Percentiles rank a stretch among this genome's conserved stretches.
These are phyloP conservation scores for Drosophila dunni DNA, from an alignment of 1,140 invertebrate species.

Conservation along the genomic window DNA sequence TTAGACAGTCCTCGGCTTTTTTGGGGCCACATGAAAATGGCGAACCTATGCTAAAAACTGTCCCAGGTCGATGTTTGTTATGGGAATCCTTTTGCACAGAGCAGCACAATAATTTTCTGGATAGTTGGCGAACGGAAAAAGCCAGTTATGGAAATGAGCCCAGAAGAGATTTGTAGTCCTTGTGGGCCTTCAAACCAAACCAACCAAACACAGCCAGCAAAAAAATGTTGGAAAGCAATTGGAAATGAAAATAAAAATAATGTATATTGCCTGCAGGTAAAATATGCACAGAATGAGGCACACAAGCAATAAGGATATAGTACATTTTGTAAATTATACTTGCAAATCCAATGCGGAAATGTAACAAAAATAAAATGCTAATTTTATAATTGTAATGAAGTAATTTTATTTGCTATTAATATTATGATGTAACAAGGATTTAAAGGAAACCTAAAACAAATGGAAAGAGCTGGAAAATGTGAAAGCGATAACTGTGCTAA, in stretches of 20 bases:
- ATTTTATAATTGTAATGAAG: background rate
- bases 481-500: background rate
- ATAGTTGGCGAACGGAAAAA: conserved; percentile 35
- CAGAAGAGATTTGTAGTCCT: conserved; percentile 35
- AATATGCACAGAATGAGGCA: background rate
- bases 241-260: conserved; percentile 16
- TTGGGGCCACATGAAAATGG: conserved; percentile 28
- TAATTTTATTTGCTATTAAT: too few relatives aligned
- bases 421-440: background rate
- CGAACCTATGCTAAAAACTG: conserved; percentile 43
- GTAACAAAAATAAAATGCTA: background rate
- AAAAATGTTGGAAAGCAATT: conserved; percentile 16
- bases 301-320: background rate
- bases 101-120: conserved; percentile 57
- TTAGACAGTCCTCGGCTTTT: conserved; percentile 24
- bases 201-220: too few relatives aligned
- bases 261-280: conserved; percentile 3
- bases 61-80: conserved; percentile 74
- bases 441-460: background rate
- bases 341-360: background rate
- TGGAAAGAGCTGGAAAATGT: conserved; percentile 3
- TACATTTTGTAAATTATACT: background rate
- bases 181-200: background rate
- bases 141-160: conserved; percentile 62
- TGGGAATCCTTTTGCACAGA: conserved; percentile 59